Evolutionary conservation across 2,797 vertebrate species (phyloP).

Genomic region (Macropodus opercularis): DNA sequence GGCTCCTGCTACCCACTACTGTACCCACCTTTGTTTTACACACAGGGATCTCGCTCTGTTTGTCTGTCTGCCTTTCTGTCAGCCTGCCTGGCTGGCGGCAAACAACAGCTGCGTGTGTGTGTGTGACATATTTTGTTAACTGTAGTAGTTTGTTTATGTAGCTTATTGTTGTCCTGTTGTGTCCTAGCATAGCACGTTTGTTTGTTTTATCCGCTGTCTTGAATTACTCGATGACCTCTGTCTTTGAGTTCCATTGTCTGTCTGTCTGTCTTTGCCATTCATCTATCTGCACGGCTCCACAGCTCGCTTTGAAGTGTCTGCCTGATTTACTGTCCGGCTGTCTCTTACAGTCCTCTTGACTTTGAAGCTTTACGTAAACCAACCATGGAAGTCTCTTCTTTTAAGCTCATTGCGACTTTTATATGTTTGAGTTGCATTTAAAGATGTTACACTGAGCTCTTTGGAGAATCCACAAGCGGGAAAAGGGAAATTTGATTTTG

Average conservation of each 20-base stretch:
- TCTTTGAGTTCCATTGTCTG: slow-evolving; percentile 42
- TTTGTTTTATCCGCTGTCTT: slow-evolving; percentile 54
- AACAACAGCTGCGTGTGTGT: slow-evolving; percentile 61
- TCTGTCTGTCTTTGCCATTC: slow-evolving; percentile 43
- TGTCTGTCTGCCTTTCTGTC: slow-evolving; percentile 66
- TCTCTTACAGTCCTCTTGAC: slow-evolving; percentile 65
- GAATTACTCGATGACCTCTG: slow-evolving; percentile 40
- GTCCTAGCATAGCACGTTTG: slow-evolving; percentile 44
- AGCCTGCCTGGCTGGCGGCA: slow-evolving; percentile 59
- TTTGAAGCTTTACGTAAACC: slow-evolving; percentile 66
- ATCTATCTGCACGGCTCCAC: slow-evolving; percentile 37
- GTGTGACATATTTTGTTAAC: slow-evolving; percentile 47
- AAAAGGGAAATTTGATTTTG: slow-evolving; percentile 77
- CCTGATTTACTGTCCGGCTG: slow-evolving; percentile 70
- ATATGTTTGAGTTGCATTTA: slow-evolving; percentile 54
- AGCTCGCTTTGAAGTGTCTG: slow-evolving; percentile 68
- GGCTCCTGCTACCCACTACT: slow-evolving; percentile 76
- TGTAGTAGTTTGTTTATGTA: slow-evolving; percentile 53
- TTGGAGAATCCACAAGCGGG: slow-evolving; percentile 65
- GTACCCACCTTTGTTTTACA: slow-evolving; percentile 78
- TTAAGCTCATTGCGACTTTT: slow-evolving; percentile 56
- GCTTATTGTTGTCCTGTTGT: slow-evolving; percentile 53
- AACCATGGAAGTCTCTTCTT: slow-evolving; percentile 51
- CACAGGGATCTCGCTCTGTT: slow-evolving; percentile 68
- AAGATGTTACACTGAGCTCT: slow-evolving; percentile 61